Base-by-base conservation (phyloP, 2,797 vertebrate genomes). In the Bovichtus variegatus region DNA sequence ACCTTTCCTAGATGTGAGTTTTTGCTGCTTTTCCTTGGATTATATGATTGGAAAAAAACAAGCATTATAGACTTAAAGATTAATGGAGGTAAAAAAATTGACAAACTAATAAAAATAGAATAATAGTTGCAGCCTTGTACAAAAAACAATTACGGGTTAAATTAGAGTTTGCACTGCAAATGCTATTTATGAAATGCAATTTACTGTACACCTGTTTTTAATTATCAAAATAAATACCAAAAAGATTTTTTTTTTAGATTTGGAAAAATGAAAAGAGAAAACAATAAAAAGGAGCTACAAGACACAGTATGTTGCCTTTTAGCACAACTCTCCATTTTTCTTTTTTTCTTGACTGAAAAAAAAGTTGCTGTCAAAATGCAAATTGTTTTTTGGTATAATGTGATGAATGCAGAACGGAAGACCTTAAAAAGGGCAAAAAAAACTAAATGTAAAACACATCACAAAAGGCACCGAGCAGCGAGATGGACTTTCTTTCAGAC, bases 341-440 rank as follows among this genome's bases (percentile, higher is more conserved):
- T n/a, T 9, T 10, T 41, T 43, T 19, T 13, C 5, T 2, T 1
- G 1, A 15, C 18, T 27, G 9, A 15, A 29, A 19, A 9, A 46
- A 59, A 13, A 44, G 25, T 29, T 62, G 5, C 29, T 50, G 46
- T 25, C 31, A 23, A 36, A 50, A 38, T 44, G 27, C 27, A 11
- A 8, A 16, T 9, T 8, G 19, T 38, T 5, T 51, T 53, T 0
- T 3, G 38, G 2, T 67, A 16, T n/a, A 34, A 40, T 27, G 6
- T 70, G 12, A 59, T 60, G 40, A 69, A 50, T 9, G 31, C 6
- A n/a, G 34, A n/a, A n/a, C n/a, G n/a, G n/a, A n/a, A n/a, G n/a
- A n/a, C n/a, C n/a, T n/a, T n/a, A n/a, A n/a, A n/a, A n/a, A n/a
- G n/a, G n/a, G n/a, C n/a, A n/a, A n/a, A n/a, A n/a, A n/a, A n/a